Base-by-base conservation (phyloP, 2,888 invertebrate species). In the Caenorhabditis drosophilae region DNA sequence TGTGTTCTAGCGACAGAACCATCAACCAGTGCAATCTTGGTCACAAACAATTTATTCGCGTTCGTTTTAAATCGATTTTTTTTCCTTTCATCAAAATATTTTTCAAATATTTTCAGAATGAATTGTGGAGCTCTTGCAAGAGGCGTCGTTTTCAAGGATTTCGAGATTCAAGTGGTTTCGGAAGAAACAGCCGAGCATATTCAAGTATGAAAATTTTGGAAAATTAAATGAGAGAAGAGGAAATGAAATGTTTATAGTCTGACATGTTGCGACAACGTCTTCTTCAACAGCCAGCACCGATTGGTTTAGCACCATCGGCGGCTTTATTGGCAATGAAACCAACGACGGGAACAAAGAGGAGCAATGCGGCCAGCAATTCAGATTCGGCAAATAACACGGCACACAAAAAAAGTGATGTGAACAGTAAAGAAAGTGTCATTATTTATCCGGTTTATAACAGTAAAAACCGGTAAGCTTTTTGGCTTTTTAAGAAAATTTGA, bases 361-460 rank as follows among this genome's bases (percentile, higher is more conserved):
- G 73, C 56, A 72, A 75, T 41, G 67, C 77, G 12, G 59, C 70
- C 42, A 67, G 69, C 54, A 70, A 72, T 56, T 26, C 58, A 11
- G 75, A 76, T 34, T 59, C 72, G 2, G 64, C 72, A 6, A 73
- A 72, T 49, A 76, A 70, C 46, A 76, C 82, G 4, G 77, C 81
- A 4, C 81, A 80, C 59, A 81, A 81, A 66, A 81, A 81, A 64
- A 75, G 76, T 31, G 82, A 81, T 50, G 82, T 81, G 53, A 82
- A 79, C 68, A 76, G 74, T 58, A 80, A 80, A 49, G 75, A 76
- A 36, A 61, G 60, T 44, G 76, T 73, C 27, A 76, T 72, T 31
- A 79, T 80, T 55, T 79, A 80, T 42, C 80, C 80, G 25, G 67
- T 71, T 2, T 80, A 76, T 51, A 77, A 80, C 50, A 47, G 61